Evolutionary conservation across 2,797 vertebrate genomes (phyloP).

Genomic region (Anomalospiza imberbis): DNA sequence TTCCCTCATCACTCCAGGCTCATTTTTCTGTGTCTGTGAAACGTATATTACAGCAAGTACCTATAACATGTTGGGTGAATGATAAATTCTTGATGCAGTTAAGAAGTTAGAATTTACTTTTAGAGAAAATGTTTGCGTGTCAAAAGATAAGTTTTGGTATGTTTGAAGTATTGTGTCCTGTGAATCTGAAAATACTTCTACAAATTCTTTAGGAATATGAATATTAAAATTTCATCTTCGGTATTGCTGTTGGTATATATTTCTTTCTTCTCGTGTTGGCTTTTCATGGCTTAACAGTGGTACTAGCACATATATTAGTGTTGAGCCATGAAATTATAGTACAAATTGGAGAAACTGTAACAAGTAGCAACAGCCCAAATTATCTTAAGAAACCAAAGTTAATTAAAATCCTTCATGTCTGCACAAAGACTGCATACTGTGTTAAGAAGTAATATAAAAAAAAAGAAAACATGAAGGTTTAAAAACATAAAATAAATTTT

Average conservation of each 20-base stretch:
- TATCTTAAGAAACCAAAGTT: background rate
- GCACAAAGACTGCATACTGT: background rate
- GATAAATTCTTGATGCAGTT: background rate
- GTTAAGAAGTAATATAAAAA: background rate
- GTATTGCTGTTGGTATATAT: background rate
- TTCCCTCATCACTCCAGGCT: background rate
- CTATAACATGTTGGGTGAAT: background rate
- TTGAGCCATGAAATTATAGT: background rate
- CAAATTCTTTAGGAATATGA: background rate
- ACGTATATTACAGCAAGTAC: background rate
- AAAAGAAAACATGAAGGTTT: background rate
- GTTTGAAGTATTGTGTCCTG: background rate
- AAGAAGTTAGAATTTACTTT: background rate
- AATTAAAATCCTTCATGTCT: background rate
- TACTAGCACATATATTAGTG: background rate
- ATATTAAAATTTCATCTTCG: background rate
- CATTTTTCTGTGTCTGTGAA: background rate
- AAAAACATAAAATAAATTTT: background rate
- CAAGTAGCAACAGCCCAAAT: background rate
- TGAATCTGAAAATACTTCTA: background rate
- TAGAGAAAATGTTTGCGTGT: background rate
- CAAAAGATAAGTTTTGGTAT: background rate
- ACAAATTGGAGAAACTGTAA: background rate
- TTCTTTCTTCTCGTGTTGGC: background rate
- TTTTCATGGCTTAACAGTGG: background rate